phyloP scores from a whole-genome alignment of 2,113 vertebrate genomes.

The Damaliscus lunatus region DNA sequence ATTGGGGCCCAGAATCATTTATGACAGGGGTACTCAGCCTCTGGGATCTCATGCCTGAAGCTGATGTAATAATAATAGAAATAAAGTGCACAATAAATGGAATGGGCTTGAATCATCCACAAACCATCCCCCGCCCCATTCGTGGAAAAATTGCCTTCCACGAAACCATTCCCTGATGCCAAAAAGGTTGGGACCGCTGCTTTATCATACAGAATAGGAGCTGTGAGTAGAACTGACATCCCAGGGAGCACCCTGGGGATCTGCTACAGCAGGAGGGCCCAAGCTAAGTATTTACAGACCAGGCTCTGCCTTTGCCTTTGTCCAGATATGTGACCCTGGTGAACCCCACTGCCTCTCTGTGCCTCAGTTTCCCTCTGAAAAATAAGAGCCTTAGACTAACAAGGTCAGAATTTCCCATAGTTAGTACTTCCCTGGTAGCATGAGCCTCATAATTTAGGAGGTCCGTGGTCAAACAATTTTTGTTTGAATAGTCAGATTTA shows the following conservation, averaged over 20 bases:
- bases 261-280: too few relatives aligned
- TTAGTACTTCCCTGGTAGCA: background rate
- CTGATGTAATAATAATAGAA: background rate
- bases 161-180: background rate
- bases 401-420: background rate
- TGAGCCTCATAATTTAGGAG: background rate
- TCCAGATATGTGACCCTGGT: background rate
- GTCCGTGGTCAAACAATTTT: background rate
- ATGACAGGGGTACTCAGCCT: background rate
- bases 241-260: background rate
- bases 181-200: background rate
- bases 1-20: too few relatives aligned
- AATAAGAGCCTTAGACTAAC: background rate
- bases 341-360: background rate
- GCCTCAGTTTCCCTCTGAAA: background rate
- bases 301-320: background rate
- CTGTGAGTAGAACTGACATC: background rate
- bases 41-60: background rate
- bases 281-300: background rate
- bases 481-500: background rate
- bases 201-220: background rate
- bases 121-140: background rate
- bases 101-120: background rate
- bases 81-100: background rate
- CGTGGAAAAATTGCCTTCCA: background rate